Conservation (phyloP, 2,888 invertebrate genomes). For the Pseudanteris insignis region DNA sequence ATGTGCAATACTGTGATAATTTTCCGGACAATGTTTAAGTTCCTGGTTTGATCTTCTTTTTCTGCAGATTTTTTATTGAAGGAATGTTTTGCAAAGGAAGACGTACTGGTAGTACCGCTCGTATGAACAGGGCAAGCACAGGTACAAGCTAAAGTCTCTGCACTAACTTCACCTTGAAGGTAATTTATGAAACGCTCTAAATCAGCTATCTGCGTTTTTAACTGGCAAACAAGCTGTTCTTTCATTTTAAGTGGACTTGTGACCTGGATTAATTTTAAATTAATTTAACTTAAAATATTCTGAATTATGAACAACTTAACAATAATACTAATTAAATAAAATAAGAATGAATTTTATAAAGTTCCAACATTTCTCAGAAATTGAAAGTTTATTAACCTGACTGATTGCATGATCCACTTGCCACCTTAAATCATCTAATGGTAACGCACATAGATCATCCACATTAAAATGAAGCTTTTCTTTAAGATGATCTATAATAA, state of each 20-base stretch:
- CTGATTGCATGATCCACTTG: conserved; percentile 91
- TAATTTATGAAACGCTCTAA: conserved; percentile 96
- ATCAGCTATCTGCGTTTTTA: conserved; percentile 97
- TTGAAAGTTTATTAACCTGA: no score
- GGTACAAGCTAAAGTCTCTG: conserved; percentile 68
- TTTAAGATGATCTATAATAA: conserved; percentile 77
- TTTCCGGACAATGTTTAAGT: conserved; percentile 83
- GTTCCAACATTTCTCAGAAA: no score
- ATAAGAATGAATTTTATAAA: no score
- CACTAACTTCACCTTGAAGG: conserved; percentile 80
- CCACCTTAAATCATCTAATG: conserved; percentile 83
- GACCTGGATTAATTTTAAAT: conserved; percentile 71
- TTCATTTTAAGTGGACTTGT: conserved; percentile 95
- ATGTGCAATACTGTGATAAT: conserved; percentile 91
- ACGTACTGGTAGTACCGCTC: conserved; percentile 50
- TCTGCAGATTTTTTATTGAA: conserved; percentile 61
- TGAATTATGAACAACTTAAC: no score
- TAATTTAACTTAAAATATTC: no score
- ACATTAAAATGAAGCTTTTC: conserved; percentile 86
- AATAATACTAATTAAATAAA: no score
- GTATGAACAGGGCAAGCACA: conserved; percentile 67
- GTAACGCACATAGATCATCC: conserved; percentile 79
- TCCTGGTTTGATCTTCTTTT: conserved; percentile 68
- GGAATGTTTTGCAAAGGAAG: conserved; percentile 58
- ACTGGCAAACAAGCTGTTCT: conserved; percentile 92